Base-by-base conservation (phyloP, 1,140 invertebrate species). In the Eriocheir sinensis region DNA sequence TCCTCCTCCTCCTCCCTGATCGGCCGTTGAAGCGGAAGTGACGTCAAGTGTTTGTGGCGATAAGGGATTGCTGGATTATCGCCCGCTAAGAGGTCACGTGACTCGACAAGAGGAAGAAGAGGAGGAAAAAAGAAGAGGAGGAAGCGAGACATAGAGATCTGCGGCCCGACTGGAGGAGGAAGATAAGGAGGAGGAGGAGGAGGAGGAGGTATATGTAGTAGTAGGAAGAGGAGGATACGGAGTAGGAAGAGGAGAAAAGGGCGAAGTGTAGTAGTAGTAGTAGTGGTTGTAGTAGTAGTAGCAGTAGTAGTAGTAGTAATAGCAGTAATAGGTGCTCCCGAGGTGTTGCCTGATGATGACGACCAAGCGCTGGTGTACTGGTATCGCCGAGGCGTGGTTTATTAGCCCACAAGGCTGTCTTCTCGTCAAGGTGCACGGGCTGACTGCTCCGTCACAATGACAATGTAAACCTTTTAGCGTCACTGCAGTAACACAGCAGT, bases 31-130 rank as follows among this genome's bases (percentile, higher is more conserved):
- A n/a, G 93, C 93, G 93, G 93, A 92, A 95, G 94, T 95, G 89
- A 95, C 94, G 81, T 89, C 53, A 91, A 92, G 90, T 95, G 94
- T 90, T 81, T 80, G 90, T 72, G 48, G 80, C 91, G 94, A 95
- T 95, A 95, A 95, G 92, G 83, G 94, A 95, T 95, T 95, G 91
- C 85, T 21, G 91, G 92, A 93, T 90, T 90, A 95, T 80, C 90
- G 94, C 85, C 60, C 53, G 72, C 83, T 93, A 91, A 93, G 80
- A 93, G 88, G 88, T 93, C 91, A 90, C 91, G 92, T 93, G 94
- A 90, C 86, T 41, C 93, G 83, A 89, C 32, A 90, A 92, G 92
- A 72, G n/a, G 60, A 72, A n/a, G 60, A n/a, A n/a, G 21, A 72
- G 41, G 60, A n/a, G n/a, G n/a, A n/a, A 40, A 40, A 53, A 9